Evolutionary conservation across 1,140 invertebrate genomes (phyloP).

Genomic region (Meloidogyne chitwoodi): DNA sequence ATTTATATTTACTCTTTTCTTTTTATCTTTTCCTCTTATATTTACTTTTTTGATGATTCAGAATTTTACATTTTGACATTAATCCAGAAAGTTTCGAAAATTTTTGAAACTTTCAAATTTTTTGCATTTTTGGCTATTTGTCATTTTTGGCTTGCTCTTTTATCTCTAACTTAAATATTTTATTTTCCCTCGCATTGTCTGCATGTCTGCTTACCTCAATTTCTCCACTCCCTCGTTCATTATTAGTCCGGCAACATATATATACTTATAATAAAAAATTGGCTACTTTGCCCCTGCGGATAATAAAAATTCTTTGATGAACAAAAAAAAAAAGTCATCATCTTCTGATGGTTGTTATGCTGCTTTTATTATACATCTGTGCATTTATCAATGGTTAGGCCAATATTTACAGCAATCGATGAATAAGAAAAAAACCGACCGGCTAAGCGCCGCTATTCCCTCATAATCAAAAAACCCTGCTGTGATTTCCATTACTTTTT

Average conservation of each 20-base stretch:
- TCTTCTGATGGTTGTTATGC: not conserved
- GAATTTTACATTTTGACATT: not conserved
- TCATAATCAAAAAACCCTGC: not conserved
- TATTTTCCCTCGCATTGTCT: not conserved
- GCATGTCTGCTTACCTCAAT: not conserved
- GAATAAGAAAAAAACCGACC: not conserved
- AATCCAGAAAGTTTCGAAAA: not conserved
- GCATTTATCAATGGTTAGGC: slow-evolving; percentile 9
- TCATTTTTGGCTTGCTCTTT: not conserved
- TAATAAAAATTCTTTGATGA: not conserved
- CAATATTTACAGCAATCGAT: not conserved
- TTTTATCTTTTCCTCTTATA: not conserved
- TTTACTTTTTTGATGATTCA: not conserved
- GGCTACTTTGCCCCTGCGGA: not conserved
- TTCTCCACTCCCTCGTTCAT: not conserved
- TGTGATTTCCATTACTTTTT: not conserved
- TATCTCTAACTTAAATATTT: not conserved
- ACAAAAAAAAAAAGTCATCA: not conserved
- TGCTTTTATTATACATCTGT: not conserved
- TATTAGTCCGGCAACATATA: not conserved
- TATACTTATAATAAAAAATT: not conserved
- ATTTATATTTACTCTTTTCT: not conserved
- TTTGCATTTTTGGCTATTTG: not conserved
- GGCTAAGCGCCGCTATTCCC: not conserved
- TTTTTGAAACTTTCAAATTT: not conserved